phyloP scores from a whole-genome alignment of 2,888 invertebrate genomes.

The Clostera curtula region DNA sequence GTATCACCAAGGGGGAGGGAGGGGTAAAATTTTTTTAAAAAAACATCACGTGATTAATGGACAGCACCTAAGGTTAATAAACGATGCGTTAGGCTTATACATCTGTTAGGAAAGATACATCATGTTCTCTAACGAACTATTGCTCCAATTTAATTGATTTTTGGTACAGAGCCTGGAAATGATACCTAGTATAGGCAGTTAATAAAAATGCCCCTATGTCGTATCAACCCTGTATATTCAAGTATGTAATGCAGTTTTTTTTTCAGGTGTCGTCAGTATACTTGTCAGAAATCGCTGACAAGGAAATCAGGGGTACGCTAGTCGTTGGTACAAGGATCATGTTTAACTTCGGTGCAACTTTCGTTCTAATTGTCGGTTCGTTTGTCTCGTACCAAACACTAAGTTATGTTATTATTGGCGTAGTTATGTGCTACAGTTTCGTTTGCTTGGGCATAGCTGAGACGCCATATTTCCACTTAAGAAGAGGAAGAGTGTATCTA shows the following conservation, averaged over 20 bases:
- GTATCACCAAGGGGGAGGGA: too few species aligned
- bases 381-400: slow-evolving; percentile 25
- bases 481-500: slow-evolving; percentile 48
- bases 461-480: slow-evolving; percentile 72
- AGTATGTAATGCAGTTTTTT: neutral
- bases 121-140: too few species aligned
- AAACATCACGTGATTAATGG: too few species aligned
- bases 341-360: slow-evolving; percentile 44
- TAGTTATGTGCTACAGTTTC: slow-evolving; percentile 56
- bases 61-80: too few species aligned
- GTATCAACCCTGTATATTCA: neutral
- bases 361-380: slow-evolving; percentile 46
- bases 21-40: too few species aligned
- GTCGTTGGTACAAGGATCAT: slow-evolving; percentile 38
- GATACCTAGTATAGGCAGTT: too few species aligned
- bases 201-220: too few species aligned
- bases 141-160: too few species aligned
- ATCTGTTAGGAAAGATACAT: too few species aligned
- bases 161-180: too few species aligned
- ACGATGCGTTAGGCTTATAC: too few species aligned
- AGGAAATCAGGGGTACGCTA: slow-evolving; percentile 48
- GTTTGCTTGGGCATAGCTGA: slow-evolving; percentile 72
- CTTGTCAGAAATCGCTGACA: slow-evolving; percentile 53
- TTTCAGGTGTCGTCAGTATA: slow-evolving; percentile 48
- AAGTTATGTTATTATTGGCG: slow-evolving; percentile 6